phyloP scores from a whole-genome alignment of 1,140 invertebrate species.

The Brachystomella parvula region DNA sequence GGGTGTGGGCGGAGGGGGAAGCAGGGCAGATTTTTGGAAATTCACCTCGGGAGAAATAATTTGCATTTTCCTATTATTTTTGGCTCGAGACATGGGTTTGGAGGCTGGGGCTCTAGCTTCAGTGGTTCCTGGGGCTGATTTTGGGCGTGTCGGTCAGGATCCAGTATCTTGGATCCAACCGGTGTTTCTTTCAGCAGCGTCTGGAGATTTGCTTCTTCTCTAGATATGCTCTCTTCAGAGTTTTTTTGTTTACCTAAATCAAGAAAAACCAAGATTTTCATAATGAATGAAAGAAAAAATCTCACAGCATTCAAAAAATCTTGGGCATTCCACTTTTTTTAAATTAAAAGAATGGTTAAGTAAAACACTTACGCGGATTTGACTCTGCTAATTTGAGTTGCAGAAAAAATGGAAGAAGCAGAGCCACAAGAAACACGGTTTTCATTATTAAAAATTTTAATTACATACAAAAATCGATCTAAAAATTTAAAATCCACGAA shows the following conservation, averaged over 20 bases:
- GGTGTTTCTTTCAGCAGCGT: conserved; percentile 23
- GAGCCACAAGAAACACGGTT: too few relatives aligned
- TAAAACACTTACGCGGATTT: too few relatives aligned
- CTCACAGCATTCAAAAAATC: too few relatives aligned
- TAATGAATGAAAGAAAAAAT: too few relatives aligned
- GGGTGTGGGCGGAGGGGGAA: neutral
- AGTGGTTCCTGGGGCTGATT: neutral
- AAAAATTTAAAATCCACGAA: too few relatives aligned
- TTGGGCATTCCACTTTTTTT: too few relatives aligned
- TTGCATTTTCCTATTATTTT: conserved; percentile 25
- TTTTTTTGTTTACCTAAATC: neutral
- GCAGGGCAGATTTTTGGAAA: conserved; percentile 6
- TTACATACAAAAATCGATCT: too few relatives aligned
- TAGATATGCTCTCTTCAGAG: neutral
- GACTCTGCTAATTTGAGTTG: too few relatives aligned
- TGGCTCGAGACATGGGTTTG: conserved; percentile 20
- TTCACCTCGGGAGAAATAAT: conserved; percentile 25
- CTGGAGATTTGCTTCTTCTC: neutral
- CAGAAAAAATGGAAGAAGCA: too few relatives aligned
- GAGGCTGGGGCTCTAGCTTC: neutral
- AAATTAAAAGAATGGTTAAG: too few relatives aligned
- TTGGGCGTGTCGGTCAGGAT: neutral
- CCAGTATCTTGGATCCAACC: conserved; percentile 8
- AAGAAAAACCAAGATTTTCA: neutral
- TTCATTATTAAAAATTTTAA: too few relatives aligned